Conservation (phyloP, 2,797 vertebrate species). For the Triplophysa yarkandensis region DNA sequence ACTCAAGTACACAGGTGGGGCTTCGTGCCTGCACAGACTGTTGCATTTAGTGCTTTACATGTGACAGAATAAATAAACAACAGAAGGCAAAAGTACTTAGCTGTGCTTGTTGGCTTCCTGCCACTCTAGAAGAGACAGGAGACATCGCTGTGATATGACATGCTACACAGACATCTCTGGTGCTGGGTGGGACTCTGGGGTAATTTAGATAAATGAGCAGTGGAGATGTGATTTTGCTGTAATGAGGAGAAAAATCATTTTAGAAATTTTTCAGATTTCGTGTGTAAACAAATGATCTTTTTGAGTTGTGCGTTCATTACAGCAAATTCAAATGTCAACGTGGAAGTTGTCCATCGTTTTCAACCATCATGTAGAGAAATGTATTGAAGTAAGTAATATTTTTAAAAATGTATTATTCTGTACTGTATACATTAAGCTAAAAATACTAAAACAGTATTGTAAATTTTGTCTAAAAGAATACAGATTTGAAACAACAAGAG, state of each 20-base stretch:
- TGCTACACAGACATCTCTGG: background rate
- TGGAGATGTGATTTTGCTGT: background rate
- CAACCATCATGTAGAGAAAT: background rate
- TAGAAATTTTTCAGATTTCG: background rate
- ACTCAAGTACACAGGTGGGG: constrained; percentile 37
- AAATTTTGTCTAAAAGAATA: too few relatives aligned
- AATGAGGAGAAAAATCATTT: background rate
- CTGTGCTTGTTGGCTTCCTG: constrained; percentile 1
- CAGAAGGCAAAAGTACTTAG: constrained; percentile 9
- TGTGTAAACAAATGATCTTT: background rate
- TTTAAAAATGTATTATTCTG: too few relatives aligned
- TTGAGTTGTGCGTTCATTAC: background rate
- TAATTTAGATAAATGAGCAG: constrained; percentile 7
- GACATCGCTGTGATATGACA: constrained; percentile 10
- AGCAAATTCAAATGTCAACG: background rate
- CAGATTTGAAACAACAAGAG: too few relatives aligned
- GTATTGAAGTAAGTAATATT: background rate
- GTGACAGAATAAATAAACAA: constrained; percentile 38
- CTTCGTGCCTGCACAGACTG: background rate
- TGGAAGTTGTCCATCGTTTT: background rate
- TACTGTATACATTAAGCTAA: too few relatives aligned
- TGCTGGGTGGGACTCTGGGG: background rate
- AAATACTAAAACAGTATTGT: too few relatives aligned
- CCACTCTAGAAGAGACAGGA: background rate
- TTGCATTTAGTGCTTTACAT: constrained; percentile 22